Conservation (phyloP, 2,113 vertebrate genomes). For the Bujurquina vittata region DNA sequence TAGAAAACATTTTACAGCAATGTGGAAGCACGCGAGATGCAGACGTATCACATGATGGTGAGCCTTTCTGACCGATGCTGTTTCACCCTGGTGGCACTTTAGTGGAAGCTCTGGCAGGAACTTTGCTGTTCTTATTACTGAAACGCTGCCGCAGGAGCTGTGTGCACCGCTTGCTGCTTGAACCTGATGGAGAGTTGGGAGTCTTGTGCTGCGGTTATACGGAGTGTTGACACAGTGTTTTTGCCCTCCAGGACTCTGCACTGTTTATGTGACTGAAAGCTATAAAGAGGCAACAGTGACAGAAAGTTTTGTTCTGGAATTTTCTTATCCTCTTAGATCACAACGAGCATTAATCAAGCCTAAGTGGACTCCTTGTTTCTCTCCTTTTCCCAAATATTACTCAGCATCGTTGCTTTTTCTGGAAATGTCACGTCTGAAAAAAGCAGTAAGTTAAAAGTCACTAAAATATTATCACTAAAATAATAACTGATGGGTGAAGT, state of each 20-base stretch:
- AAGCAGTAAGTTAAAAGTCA: background rate
- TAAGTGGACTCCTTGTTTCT: background rate
- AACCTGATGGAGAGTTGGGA: background rate
- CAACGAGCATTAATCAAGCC: background rate
- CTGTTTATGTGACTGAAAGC: background rate
- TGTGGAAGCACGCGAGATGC: too few relatives aligned
- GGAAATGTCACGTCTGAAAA: background rate
- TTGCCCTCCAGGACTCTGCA: background rate
- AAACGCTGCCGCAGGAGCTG: accelerated
- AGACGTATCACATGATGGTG: too few relatives aligned
- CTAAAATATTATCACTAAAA: too few relatives aligned
- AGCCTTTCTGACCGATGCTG: too few relatives aligned
- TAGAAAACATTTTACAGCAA: too few relatives aligned
- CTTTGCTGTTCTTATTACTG: background rate
- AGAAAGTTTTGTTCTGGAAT: background rate
- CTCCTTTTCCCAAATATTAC: background rate
- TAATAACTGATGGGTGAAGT: background rate
- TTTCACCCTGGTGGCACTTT: background rate
- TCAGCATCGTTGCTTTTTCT: background rate
- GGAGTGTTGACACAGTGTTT: background rate
- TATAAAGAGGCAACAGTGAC: too few relatives aligned
- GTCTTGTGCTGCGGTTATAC: background rate
- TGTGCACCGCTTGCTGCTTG: too few relatives aligned
- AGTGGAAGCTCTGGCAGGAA: background rate
- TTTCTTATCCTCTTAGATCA: background rate